A percentile compares a stretch with the other conserved stretches of the same genome.
phyloP scores from a whole-genome alignment of 2,797 vertebrate genomes.

The Esox masquinongy region DNA sequence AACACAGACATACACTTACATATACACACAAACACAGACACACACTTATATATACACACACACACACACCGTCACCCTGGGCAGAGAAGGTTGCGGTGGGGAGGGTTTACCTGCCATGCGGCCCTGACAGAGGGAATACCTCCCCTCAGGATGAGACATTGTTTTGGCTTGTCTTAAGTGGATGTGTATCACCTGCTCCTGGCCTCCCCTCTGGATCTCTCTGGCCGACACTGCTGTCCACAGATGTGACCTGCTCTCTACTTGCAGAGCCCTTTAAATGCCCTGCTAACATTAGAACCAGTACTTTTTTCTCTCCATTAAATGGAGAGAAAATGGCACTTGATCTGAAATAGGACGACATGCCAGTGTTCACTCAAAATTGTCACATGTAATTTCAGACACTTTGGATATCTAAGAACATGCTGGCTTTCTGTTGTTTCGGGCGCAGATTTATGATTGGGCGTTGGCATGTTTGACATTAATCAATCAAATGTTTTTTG shows the following conservation, averaged over 20 bases:
- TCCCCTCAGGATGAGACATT: slow-evolving; percentile 1
- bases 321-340: too few relatives aligned
- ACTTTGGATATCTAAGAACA: too few relatives aligned
- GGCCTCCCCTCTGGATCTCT: slow-evolving; percentile 30
- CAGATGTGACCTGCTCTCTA: not conserved
- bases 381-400: too few relatives aligned
- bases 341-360: too few relatives aligned
- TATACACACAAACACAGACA: not conserved
- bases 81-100: slow-evolving; percentile 27
- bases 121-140: slow-evolving; percentile 29
- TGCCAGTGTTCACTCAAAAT: too few relatives aligned
- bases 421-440: too few relatives aligned
- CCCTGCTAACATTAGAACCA: too few relatives aligned
- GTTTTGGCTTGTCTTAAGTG: slow-evolving; percentile 46
- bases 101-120: slow-evolving; percentile 33
- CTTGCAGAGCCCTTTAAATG: not conserved
- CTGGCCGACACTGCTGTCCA: slow-evolving; percentile 21
- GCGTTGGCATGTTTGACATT: too few relatives aligned
- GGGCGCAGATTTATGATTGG: too few relatives aligned
- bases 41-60: slow-evolving; percentile 23
- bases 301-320: too few relatives aligned
- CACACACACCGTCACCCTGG: slow-evolving; percentile 2
- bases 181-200: slow-evolving; percentile 34
- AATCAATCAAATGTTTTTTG: too few relatives aligned
- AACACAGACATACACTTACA: slow-evolving; percentile 21